Evolutionary conservation across 2,888 invertebrate species (phyloP).

Genomic region (Panzeria rudis): DNA sequence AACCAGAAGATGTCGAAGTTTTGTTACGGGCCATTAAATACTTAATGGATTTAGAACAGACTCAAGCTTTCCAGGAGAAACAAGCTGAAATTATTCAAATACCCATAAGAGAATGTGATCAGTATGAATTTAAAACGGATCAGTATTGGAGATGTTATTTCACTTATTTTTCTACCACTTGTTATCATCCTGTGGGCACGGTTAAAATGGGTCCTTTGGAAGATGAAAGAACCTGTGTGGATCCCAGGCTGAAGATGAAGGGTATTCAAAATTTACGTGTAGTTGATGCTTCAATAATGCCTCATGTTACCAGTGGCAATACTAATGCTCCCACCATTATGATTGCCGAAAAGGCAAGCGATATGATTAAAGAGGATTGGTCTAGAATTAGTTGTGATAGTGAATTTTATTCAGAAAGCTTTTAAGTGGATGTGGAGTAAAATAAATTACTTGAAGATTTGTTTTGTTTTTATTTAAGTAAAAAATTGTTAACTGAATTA

Average conservation of each 20-base stretch:
- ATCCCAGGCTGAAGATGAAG: conserved; percentile 87
- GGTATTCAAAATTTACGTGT: conserved; percentile 88
- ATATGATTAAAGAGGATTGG: conserved; percentile 82
- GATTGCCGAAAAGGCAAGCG: conserved; percentile 92
- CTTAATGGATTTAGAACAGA: conserved; percentile 81
- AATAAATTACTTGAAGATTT: too few relatives aligned
- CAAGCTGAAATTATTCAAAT: conserved; percentile 77
- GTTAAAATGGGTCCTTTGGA: conserved; percentile 88
- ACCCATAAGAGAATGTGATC: conserved; percentile 78
- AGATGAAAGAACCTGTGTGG: conserved; percentile 88
- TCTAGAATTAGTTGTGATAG: too few relatives aligned
- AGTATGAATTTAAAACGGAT: conserved; percentile 60
- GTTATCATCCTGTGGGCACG: conserved; percentile 89
- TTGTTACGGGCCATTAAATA: conserved; percentile 84
- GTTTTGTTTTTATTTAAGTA: too few relatives aligned
- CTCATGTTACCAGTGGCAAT: conserved; percentile 89
- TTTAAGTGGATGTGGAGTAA: too few relatives aligned
- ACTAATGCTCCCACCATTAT: conserved; percentile 93
- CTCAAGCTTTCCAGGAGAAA: conserved; percentile 82
- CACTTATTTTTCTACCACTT: conserved; percentile 87
- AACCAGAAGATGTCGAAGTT: conserved; percentile 85
- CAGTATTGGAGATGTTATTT: conserved; percentile 88
- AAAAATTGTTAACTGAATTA: too few relatives aligned
- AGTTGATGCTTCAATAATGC: conserved; percentile 91
- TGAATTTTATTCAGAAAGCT: too few relatives aligned